A percentile compares a stretch with the other conserved stretches of the same genome.
Conservation (phyloP, 2,888 invertebrate species). For the Ligdia adustata region DNA sequence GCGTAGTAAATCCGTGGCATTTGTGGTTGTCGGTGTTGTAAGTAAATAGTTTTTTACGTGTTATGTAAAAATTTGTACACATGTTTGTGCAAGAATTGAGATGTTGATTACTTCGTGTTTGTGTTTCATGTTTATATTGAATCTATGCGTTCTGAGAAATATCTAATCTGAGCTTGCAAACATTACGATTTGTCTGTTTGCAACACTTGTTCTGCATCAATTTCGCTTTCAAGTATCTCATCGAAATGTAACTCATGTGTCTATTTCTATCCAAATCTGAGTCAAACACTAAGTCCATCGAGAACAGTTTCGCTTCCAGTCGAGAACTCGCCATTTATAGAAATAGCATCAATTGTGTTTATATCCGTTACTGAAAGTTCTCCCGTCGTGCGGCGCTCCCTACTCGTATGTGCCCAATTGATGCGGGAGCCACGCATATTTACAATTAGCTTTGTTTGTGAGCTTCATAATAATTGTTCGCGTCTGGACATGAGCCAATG, state of each 20-base stretch:
- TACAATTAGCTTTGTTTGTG: conserved; percentile 78
- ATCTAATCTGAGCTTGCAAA: not conserved
- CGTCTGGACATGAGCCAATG: conserved; percentile 64
- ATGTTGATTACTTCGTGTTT: too few species aligned
- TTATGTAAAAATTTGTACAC: not conserved
- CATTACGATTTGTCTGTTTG: conserved; percentile 3
- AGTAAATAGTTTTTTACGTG: not conserved
- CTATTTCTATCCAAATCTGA: conserved; percentile 20
- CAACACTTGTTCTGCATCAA: conserved; percentile 20
- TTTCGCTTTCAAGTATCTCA: conserved; percentile 6
- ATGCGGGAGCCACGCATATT: conserved; percentile 75
- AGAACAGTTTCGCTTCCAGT: conserved; percentile 33
- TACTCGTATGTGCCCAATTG: conserved; percentile 74
- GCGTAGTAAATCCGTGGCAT: conserved; percentile 4
- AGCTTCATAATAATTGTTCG: conserved; percentile 69
- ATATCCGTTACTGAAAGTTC: conserved; percentile 78
- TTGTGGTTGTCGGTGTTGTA: conserved; percentile 3
- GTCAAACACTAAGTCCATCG: conserved; percentile 25
- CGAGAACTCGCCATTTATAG: conserved; percentile 61
- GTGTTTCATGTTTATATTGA: too few species aligned
- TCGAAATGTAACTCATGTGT: conserved; percentile 19
- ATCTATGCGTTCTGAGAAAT: not conserved
- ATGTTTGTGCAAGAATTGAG: too few species aligned
- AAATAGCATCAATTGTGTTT: conserved; percentile 72
- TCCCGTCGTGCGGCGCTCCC: conserved; percentile 71